phyloP scores from a whole-genome alignment of 2,888 invertebrate genomes.

The Sinelater perroti region DNA sequence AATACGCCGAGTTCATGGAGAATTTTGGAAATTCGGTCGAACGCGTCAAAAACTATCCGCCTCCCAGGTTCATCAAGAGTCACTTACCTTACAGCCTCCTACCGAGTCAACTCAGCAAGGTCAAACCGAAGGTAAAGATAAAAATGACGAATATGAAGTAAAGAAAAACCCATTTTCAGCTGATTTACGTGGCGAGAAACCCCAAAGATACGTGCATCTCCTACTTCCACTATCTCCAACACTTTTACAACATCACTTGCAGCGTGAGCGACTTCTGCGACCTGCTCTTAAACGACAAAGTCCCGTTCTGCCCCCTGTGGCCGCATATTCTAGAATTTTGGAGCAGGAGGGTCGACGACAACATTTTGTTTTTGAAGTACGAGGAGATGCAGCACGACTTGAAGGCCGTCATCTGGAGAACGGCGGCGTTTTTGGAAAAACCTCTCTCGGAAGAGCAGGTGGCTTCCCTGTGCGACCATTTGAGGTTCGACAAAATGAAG shows the following conservation, averaged over 20 bases:
- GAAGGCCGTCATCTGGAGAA: slow-evolving; percentile 68
- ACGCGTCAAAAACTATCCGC: slow-evolving; percentile 70
- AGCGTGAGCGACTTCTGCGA: slow-evolving; percentile 80
- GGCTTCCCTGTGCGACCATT: slow-evolving; percentile 53
- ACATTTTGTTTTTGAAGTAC: slow-evolving; percentile 80
- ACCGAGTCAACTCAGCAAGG: slow-evolving; percentile 69
- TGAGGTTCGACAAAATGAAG: slow-evolving; percentile 63
- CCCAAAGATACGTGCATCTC: slow-evolving; percentile 92
- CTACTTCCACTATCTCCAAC: slow-evolving; percentile 82
- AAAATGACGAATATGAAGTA: too few species aligned
- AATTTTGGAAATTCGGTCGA: slow-evolving; percentile 76
- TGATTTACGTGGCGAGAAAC: slow-evolving; percentile 87
- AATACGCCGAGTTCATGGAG: slow-evolving; percentile 45
- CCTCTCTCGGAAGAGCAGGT: slow-evolving; percentile 72
- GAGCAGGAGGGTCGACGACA: slow-evolving; percentile 73
- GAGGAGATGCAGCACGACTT: slow-evolving; percentile 85
- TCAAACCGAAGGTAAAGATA: slow-evolving; percentile 78
- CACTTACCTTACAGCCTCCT: slow-evolving; percentile 78
- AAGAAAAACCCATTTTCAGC: too few species aligned
- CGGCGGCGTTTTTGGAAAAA: slow-evolving; percentile 78
- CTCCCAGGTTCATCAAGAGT: slow-evolving; percentile 77
- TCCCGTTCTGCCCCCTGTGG: slow-evolving; percentile 73
- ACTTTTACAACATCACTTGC: slow-evolving; percentile 69
- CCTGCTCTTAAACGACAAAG: slow-evolving; percentile 73
- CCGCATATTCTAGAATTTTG: slow-evolving; percentile 73